Conservation (phyloP, 2,888 invertebrate species). For the Morpho achilles region DNA sequence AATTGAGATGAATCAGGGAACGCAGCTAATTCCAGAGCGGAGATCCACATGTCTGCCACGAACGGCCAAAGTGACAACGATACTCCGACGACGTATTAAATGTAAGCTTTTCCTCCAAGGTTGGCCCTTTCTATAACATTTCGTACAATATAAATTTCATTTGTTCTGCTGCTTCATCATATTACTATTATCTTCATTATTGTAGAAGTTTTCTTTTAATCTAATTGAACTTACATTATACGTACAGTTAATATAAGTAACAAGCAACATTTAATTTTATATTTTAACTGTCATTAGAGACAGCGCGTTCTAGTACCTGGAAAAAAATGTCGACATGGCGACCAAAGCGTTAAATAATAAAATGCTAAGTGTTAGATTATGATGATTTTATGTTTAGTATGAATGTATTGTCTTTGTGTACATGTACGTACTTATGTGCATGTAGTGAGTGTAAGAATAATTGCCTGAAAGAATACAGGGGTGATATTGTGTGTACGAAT, state of each 20-base stretch:
- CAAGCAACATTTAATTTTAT: conserved; percentile 36
- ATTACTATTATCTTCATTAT: conserved; percentile 32
- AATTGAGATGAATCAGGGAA: conserved; percentile 15
- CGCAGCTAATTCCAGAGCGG: conserved; percentile 20
- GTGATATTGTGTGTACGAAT: conserved; percentile 20
- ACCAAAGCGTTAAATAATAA: conserved; percentile 40
- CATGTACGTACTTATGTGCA: conserved; percentile 16
- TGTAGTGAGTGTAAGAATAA: background rate
- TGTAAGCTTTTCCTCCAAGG: conserved; percentile 76
- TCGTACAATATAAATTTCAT: conserved; percentile 68
- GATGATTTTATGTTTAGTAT: conserved; percentile 28
- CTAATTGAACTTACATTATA: conserved; percentile 34
- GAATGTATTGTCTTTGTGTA: conserved; percentile 22
- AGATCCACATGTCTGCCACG: conserved; percentile 37
- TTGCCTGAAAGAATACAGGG: background rate
- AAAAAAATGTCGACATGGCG: conserved; percentile 54
- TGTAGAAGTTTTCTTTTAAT: conserved; percentile 48
- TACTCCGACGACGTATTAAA: conserved; percentile 69
- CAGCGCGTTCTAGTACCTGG: conserved; percentile 45
- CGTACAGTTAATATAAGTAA: conserved; percentile 41
- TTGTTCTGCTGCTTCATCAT: conserved; percentile 37
- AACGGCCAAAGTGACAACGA: conserved; percentile 54
- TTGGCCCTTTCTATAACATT: conserved; percentile 77
- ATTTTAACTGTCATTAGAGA: conserved; percentile 31
- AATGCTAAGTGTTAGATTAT: conserved; percentile 21